Base-by-base conservation (phyloP, 2,113 vertebrate genomes). In the Thomomys bottae region DNA sequence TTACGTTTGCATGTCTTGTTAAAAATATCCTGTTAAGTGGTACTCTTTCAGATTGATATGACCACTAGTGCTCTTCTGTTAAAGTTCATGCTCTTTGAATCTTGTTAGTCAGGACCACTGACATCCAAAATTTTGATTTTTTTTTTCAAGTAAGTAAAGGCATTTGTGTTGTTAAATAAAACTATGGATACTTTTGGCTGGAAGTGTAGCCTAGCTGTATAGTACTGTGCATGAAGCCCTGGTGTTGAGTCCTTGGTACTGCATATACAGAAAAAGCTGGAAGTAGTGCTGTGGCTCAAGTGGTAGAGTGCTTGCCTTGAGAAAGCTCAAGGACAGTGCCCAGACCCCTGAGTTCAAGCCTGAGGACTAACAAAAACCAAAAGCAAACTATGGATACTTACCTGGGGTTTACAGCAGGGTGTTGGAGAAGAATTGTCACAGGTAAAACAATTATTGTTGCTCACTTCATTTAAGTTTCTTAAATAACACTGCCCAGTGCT, bases 1-100 rank as follows among this genome's bases (percentile, higher is more conserved):
- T 82, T 82, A 82, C 45, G 66, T 90, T 57, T 66, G 15, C 18
- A n/a, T 71, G 42, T n/a, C n/a, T n/a, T n/a, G n/a, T n/a, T n/a
- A n/a, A n/a, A 75, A 66, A 9, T 42, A 5, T 2, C 36, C 71
- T 24, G 2, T 77, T 72, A 87, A 79, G 72, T 40, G 89, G 42
- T 77, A 84, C 24, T 83, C 24, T 59, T 91, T 91, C 84, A 89
- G 3, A 34, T 70, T 72, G 28, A 77, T n/a, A 57, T 15, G 54
- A 70, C n/a, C 24, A 10, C 57, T 70, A 40, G 42, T 76, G 76
- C 26, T 78, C 84, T 75, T 34, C 63, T 32, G 26, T 42, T 86
- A 28, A 82, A 18, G 45, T 67, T 61, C 72, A 21, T 87, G n/a
- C n/a, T 77, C 70, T 83, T 40, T 90, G n/a, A 30, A 26, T 84